Base-by-base conservation (phyloP, 2,113 vertebrate genomes). In the Chionis minor region DNA sequence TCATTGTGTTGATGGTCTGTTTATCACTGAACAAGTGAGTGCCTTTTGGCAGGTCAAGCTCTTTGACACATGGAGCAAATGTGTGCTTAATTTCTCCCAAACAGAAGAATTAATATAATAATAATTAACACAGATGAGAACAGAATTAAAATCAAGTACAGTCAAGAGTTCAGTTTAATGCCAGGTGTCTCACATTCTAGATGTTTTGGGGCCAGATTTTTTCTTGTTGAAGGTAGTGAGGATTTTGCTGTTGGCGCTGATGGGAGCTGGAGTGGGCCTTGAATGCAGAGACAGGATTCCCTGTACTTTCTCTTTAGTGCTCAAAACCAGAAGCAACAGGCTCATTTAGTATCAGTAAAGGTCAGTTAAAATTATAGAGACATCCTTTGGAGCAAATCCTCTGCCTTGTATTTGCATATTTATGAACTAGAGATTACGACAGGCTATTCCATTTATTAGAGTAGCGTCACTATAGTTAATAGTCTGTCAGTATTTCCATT, bases 401-500 rank as follows among this genome's bases (percentile, higher is more conserved):
- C 96, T 97, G 96, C 95, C 98, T 98, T 97, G 93, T 97, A 98
- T 98, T 98, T 98, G 98, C 98, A 98, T 98, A 98, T 98, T 98
- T 98, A 98, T 98, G 98, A 98, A 98, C 97, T 98, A 98, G 97
- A 98, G 98, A 98, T 98, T 98, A 98, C 73, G 91, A 98, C 97
- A 97, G 97, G 97, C 98, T 96, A 97, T 98, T 98, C 98, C 98
- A 98, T 98, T 98, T 98, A 98, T 98, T 98, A 98, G 97, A 97
- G 97, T 89, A 98, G 97, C 35, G 83, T 96, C 77, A 62, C 97
- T 97, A 97, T 98, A 98, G 97, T 98, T 98, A 98, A 98, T 98
- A 98, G 98, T 98, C 98, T 98, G 98, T 98, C 98, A 98, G 98
- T 98, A 97, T 98, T 98, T 98, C 97, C 97, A 98, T 98, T 98